A percentile compares a stretch with the other conserved stretches of the same genome.
phyloP scores from a whole-genome alignment of 2,888 invertebrate species.

The Nymphalis c-album region DNA sequence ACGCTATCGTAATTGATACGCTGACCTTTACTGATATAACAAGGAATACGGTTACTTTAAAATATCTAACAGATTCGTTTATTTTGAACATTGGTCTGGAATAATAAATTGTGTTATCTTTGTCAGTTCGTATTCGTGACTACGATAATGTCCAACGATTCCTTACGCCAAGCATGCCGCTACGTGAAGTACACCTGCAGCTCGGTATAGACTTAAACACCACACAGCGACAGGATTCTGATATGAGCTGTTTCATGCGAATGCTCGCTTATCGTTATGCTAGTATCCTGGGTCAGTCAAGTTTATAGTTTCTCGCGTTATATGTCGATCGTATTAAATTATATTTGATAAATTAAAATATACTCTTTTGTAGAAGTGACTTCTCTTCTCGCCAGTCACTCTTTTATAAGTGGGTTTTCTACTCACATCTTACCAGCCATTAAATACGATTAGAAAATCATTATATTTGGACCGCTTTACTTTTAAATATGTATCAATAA shows the following conservation, averaged over 20 bases:
- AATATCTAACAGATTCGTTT: too few relatives aligned
- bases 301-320: too few relatives aligned
- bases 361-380: too few relatives aligned
- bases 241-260: conserved; percentile 65
- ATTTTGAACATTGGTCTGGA: too few relatives aligned
- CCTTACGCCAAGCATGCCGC: conserved; percentile 63
- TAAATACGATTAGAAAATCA: too few relatives aligned
- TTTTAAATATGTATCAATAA: too few relatives aligned
- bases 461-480: too few relatives aligned
- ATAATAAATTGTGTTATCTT: background rate
- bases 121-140: conserved; percentile 62
- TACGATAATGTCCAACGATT: conserved; percentile 66
- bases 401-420: too few relatives aligned
- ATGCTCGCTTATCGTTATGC: conserved; percentile 60
- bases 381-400: too few relatives aligned
- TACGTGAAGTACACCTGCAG: conserved; percentile 63
- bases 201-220: conserved; percentile 59
- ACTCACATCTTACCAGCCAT: too few relatives aligned
- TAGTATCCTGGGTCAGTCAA: conserved; percentile 54
- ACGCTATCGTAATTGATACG: background rate
- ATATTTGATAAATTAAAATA: too few relatives aligned
- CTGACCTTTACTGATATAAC: background rate
- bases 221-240: conserved; percentile 63
- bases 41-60: background rate
- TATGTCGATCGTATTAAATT: too few relatives aligned